Base-by-base conservation (phyloP, 2,888 invertebrate genomes). In the Caenorhabditis drosophilae region DNA sequence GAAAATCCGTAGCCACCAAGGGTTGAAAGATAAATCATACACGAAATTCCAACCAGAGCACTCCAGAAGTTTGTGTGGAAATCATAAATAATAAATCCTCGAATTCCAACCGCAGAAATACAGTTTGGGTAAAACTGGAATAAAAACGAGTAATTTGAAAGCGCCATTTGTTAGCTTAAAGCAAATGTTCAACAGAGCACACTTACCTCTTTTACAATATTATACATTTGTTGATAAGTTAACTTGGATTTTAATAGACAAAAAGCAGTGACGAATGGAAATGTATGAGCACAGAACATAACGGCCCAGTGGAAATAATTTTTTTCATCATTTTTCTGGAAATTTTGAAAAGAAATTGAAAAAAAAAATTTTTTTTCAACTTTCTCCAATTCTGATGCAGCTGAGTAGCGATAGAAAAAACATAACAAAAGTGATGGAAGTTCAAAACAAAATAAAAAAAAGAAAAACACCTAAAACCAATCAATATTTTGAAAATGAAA, bases 391-490 rank as follows among this genome's bases (percentile, higher is more conserved):
- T 42, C 38, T 1, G 31, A 44, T 16, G 45, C 59, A 16, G 58
- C 46, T 35, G 46, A n/a, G 25, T 47, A 49, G 25, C 60, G 22
- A 35, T 61, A 61, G 6, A 49, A 40, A 23, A 61, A 61, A 38
- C 60, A 61, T 4, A 16, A 15, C 3, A 61, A 18, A 0, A 34
- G 31, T 23, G 38, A 44, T 4, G 54, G 45, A 18, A 61, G 26
- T 34, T 61, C 60, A 20, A 61, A 61, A 11, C 40, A 49, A 22
- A 46, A 61, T 4, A 55, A 18, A 15, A 35, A 23, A 1, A 61
- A 36, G 46, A 49, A 61, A 18, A 61, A 38, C 11, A 40, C n/a
- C n/a, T n/a, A n/a, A n/a, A n/a, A n/a, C n/a, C n/a, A n/a, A n/a
- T n/a, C n/a, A n/a, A n/a, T n/a, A n/a, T n/a, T n/a, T n/a, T n/a